These are phyloP conservation scores for Lymantria monacha DNA, from an alignment of 2,888 invertebrate species.

Conservation along the genomic window DNA sequence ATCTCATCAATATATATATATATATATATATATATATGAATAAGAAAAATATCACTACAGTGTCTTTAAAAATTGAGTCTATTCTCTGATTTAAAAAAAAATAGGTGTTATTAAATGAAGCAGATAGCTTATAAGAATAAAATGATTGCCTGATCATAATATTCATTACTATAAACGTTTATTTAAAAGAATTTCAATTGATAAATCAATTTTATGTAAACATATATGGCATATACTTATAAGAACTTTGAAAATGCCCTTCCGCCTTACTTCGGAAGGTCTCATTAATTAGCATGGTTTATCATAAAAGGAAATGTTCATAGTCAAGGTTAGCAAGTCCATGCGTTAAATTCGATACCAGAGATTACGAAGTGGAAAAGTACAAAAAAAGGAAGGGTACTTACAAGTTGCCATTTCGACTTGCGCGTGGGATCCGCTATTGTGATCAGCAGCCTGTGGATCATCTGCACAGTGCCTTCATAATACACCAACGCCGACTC, in stretches of 20 bases:
- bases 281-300: slow-evolving; percentile 62
- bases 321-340: slow-evolving; percentile 63
- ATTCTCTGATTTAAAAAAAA: too few relatives aligned
- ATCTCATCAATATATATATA: too few relatives aligned
- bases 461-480: slow-evolving; percentile 95
- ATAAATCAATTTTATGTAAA: too few relatives aligned
- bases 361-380: slow-evolving; percentile 26
- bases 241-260: slow-evolving; percentile 44
- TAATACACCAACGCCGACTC: slow-evolving; percentile 97
- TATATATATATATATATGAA: too few relatives aligned
- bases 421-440: slow-evolving; percentile 91
- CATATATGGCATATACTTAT: too few relatives aligned
- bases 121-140: too few relatives aligned
- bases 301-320: slow-evolving; percentile 70
- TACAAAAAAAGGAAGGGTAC: slow-evolving; percentile 37
- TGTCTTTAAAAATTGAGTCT: too few relatives aligned
- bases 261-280: slow-evolving; percentile 59
- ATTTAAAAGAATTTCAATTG: too few relatives aligned
- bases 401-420: slow-evolving; percentile 94
- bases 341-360: slow-evolving; percentile 19
- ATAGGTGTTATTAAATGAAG: too few relatives aligned
- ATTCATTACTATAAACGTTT: too few relatives aligned
- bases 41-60: too few relatives aligned
- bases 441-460: slow-evolving; percentile 90
- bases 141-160: too few relatives aligned